Base-by-base conservation (phyloP, 2,797 vertebrate genomes). In the Geotrypetes seraphini region DNA sequence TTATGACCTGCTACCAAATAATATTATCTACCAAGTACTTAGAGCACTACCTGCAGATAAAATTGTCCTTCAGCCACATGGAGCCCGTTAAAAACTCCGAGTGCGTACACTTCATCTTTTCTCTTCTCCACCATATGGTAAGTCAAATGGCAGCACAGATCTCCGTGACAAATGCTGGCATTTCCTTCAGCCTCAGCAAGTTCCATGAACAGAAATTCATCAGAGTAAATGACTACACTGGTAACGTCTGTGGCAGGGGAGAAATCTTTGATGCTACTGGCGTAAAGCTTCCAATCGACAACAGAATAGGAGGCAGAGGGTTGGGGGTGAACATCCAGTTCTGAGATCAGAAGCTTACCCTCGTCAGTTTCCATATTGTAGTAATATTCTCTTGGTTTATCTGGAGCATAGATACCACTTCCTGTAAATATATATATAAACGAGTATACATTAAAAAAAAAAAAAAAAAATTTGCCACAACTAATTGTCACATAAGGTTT, bases 361-460 rank as follows among this genome's bases (percentile, higher is more conserved):
- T 45, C 11, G 1, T 45, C 1, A 5, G 50, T 60, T n/a, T 50
- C 48, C 47, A 50, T 53, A 16, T 63, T 50, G 4, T 63, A 50
- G 36, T 63, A 45, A 53, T 45, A 63, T 11, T 4, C 19, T 25
- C 6, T 45, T 14, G 56, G 43, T 31, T 30, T 60, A 31, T 26
- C 35, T 3, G 63, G 60, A 15, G 56, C 51, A 12, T 66, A 63
- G 12, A 66, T 66, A 10, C 63, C 63, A 37, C 62, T 65, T 35
- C 55, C 62, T 65, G 22, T 12, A 48, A 37, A 8, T 5, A 12
- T 10, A 22, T 35, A 5, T 43, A 22, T 11, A 10, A 47, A n/a
- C n/a, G n/a, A n/a, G n/a, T n/a, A n/a, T n/a, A n/a, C n/a, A n/a
- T n/a, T n/a, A n/a, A n/a, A n/a, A n/a, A n/a, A n/a, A n/a, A n/a